Evolutionary conservation across 35 echinoderm and acorn worm species (phyloP), one percentile per base, ranked within the genome.

Genomic region (Heliocidaris erythrogramma): DNA sequence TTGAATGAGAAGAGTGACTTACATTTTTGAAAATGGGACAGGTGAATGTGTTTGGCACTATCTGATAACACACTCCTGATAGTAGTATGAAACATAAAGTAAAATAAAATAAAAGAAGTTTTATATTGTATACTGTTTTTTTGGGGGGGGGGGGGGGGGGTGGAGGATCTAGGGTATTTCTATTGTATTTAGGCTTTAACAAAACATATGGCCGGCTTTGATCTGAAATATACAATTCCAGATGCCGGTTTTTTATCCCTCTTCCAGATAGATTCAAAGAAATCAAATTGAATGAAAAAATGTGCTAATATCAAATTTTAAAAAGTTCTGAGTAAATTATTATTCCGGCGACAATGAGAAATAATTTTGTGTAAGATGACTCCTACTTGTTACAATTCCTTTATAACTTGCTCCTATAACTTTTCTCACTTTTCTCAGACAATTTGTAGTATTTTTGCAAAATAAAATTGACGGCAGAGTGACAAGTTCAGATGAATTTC

Each of bases 401-500:
- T 78, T 24, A n/a, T 78, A 78, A 78, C 27, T 78, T 9, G 27
- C 65, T 78, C 18, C 65, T n/a, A n/a, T n/a, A n/a, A n/a, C n/a
- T n/a, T n/a, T n/a, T n/a, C n/a, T 78, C n/a, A n/a, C 18, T 78
- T 78, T 78, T n/a, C 65, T 69, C 17, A 78, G 27, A 12, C 52
- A 78, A 7, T n/a, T 24, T 21, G 65, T n/a, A 27, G 18, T 27
- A 78, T 78, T 78, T 78, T 18, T 18, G 65, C 5, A 2, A 42
- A 71, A 71, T 71, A 78, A 21, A 27, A 24, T 78, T n/a, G 6
- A 0, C 21, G 65, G 27, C 14, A n/a, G 65, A 78, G 27, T 78
- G 65, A 78, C 65, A 78, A 78, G 65, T 78, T 78, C 65, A 78
- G 65, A n/a, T 78, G 65, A 78, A 78, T 78, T 78, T 78, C 65